A percentile compares a stretch with the other conserved stretches of the same genome.
phyloP scores from a whole-genome alignment of 2,888 invertebrate genomes.

The Troides oblongomaculatus region DNA sequence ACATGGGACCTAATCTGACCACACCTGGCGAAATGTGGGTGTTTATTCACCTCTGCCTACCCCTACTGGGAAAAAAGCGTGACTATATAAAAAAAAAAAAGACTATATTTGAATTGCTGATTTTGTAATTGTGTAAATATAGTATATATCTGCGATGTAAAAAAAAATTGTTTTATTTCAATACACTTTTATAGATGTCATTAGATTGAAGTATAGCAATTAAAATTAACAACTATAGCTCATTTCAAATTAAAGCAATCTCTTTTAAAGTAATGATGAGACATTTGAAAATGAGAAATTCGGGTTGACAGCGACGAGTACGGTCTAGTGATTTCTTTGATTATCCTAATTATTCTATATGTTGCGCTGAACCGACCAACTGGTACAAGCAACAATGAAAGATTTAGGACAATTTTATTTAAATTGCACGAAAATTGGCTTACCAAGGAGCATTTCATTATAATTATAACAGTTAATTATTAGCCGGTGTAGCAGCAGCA shows the following conservation, averaged over 20 bases:
- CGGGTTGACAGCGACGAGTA: constrained; percentile 1
- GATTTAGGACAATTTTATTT: constrained; percentile 12
- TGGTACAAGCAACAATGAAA: constrained; percentile 4
- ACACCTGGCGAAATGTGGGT: too few species aligned
- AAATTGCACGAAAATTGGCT: neutral
- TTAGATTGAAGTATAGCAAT: neutral
- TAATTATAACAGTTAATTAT: neutral
- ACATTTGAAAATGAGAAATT: constrained; percentile 2
- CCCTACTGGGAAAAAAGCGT: too few species aligned
- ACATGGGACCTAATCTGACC: too few species aligned
- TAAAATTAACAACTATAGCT: neutral
- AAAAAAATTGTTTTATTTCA: too few species aligned
- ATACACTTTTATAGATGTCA: neutral
- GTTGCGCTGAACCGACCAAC: constrained; percentile 14
- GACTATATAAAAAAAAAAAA: too few species aligned
- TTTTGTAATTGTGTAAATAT: too few species aligned
- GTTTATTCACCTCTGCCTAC: too few species aligned
- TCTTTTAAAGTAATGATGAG: neutral
- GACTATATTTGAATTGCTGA: too few species aligned
- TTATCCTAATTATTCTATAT: constrained; percentile 18
- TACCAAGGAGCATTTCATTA: neutral
- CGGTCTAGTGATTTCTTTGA: constrained; percentile 17
- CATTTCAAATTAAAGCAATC: neutral
- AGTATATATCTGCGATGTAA: too few species aligned
- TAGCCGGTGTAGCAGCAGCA: too few species aligned